phyloP scores from a whole-genome alignment of 2,797 vertebrate genomes.

The Hemibagrus guttatus region DNA sequence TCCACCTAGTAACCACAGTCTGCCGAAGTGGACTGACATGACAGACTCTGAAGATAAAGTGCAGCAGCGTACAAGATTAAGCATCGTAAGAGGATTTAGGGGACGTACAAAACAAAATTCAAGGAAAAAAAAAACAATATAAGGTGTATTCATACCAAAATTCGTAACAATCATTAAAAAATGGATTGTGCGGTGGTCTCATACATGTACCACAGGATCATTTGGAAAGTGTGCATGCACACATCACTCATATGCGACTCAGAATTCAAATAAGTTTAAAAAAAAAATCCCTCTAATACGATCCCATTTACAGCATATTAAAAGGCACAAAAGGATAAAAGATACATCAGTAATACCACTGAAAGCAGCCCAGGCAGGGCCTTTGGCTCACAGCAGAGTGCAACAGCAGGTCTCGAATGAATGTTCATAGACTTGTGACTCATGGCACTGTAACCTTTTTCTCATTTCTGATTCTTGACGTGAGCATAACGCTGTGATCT shows the following conservation, averaged over 20 bases:
- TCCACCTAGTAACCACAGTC: constrained; percentile 41
- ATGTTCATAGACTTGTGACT: constrained; percentile 21
- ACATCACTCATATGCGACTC: constrained; percentile 10
- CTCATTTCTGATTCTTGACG: constrained; percentile 15
- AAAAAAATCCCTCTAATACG: constrained; percentile 22
- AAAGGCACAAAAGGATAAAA: constrained; percentile 50
- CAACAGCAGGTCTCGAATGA: constrained; percentile 31
- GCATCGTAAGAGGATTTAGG: constrained; percentile 27
- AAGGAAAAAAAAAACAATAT: background rate
- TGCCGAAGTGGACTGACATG: constrained; percentile 35
- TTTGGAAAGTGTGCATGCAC: constrained; percentile 38
- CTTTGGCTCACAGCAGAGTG: constrained; percentile 39
- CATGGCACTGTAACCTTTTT: constrained; percentile 31
- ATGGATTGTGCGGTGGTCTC: constrained; percentile 35
- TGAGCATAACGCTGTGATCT: background rate
- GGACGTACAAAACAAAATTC: constrained; percentile 9
- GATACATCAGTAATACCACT: constrained; percentile 28
- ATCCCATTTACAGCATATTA: constrained; percentile 44
- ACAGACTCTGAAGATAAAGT: constrained; percentile 51
- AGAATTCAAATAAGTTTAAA: background rate
- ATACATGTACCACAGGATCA: constrained; percentile 34
- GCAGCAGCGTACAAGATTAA: constrained; percentile 54
- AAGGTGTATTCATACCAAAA: constrained; percentile 9
- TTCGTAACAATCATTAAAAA: background rate
- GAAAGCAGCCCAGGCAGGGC: constrained; percentile 31